Percentiles rank a stretch among this genome's conserved stretches.
Conservation (phyloP, 1,140 invertebrate genomes). For the Paraescarpia echinospica region DNA sequence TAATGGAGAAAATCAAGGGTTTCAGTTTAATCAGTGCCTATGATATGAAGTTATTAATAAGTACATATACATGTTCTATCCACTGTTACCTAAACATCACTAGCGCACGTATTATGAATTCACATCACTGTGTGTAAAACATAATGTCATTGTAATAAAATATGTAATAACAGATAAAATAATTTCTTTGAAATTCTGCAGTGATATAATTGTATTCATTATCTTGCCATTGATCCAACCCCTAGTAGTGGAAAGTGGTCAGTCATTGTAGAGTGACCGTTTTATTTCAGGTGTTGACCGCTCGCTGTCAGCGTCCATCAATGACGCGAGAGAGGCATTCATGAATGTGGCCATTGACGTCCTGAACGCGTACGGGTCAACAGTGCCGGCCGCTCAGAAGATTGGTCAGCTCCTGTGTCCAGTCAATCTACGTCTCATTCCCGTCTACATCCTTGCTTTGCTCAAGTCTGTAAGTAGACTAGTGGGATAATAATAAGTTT, state of each 20-base stretch:
- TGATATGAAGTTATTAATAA: too few relatives aligned
- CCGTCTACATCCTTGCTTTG: constrained; percentile 86
- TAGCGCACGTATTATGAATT: too few relatives aligned
- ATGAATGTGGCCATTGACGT: constrained; percentile 93
- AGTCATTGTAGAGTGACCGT: not conserved
- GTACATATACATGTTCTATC: too few relatives aligned
- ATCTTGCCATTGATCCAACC: not conserved
- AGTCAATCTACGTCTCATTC: constrained; percentile 75
- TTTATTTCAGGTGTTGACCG: constrained; percentile 81
- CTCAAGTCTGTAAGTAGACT: constrained; percentile 79
- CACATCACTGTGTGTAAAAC: too few relatives aligned
- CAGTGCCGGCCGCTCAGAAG: constrained; percentile 65
- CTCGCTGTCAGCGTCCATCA: constrained; percentile 78
- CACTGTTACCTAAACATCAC: too few relatives aligned
- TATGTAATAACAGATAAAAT: too few relatives aligned
- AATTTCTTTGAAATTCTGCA: not conserved
- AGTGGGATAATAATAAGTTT: not conserved
- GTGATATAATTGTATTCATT: not conserved
- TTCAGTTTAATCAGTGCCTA: too few relatives aligned
- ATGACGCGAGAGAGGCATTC: constrained; percentile 93
- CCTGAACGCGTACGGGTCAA: constrained; percentile 75
- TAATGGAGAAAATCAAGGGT: too few relatives aligned
- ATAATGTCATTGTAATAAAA: too few relatives aligned
- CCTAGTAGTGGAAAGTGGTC: not conserved
- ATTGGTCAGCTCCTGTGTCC: constrained; percentile 73